phyloP scores from a whole-genome alignment of 2,113 vertebrate genomes.

The Piprites chloris region DNA sequence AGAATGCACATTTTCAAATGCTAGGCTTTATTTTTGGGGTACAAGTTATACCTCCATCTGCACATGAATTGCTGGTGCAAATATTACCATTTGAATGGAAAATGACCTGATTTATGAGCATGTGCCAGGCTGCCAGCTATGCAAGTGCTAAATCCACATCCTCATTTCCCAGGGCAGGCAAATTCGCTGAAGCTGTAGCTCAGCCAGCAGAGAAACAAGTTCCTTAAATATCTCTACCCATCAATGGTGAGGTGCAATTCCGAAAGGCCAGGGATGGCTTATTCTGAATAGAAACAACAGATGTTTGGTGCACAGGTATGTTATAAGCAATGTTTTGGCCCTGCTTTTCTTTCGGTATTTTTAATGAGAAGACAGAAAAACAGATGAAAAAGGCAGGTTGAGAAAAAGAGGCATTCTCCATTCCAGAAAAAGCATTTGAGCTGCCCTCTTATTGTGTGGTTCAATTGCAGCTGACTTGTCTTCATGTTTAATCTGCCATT shows the following conservation, averaged over 20 bases:
- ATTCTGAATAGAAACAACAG: not conserved
- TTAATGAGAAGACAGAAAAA: not conserved
- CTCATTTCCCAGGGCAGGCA: not conserved
- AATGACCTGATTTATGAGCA: constrained; percentile 4
- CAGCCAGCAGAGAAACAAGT: not conserved
- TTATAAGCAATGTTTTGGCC: not conserved
- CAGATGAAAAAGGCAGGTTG: not conserved
- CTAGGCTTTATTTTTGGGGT: not conserved
- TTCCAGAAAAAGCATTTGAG: not conserved
- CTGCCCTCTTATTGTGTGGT: not conserved
- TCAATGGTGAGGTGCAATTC: not conserved
- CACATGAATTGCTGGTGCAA: constrained; percentile 35
- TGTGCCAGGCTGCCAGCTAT: not conserved
- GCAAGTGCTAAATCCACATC: not conserved
- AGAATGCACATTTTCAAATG: constrained; percentile 2
- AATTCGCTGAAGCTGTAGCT: not conserved
- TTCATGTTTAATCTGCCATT: not conserved
- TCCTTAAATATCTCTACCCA: not conserved
- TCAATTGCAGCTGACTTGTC: not conserved
- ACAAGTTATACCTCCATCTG: constrained; percentile 43
- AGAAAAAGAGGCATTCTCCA: not conserved
- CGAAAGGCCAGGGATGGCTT: not conserved
- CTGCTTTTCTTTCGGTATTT: not conserved
- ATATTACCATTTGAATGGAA: constrained; percentile 44
- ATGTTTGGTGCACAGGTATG: not conserved